Percentiles rank a stretch among this genome's conserved stretches.
phyloP scores from a whole-genome alignment of 2,888 invertebrate genomes.

The Platypus cylindrus region DNA sequence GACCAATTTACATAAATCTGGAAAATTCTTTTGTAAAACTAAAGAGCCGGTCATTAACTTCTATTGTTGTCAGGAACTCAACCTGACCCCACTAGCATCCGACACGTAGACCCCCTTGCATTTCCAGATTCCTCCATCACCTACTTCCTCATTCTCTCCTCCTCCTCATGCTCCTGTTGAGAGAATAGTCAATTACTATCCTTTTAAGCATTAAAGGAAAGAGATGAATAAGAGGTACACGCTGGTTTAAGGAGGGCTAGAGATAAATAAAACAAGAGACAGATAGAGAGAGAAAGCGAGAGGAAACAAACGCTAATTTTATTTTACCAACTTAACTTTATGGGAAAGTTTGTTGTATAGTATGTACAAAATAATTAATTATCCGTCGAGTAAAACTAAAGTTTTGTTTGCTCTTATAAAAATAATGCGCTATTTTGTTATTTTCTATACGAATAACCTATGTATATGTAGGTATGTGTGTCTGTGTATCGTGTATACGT shows the following conservation, averaged over 20 bases:
- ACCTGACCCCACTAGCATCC: constrained; percentile 11
- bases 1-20: constrained; percentile 16
- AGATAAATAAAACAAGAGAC: no score
- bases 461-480: no score
- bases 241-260: no score
- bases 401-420: constrained; percentile 12
- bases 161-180: no score
- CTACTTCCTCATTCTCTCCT: no score
- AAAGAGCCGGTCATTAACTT: constrained; percentile 16
- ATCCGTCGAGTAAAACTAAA: constrained; percentile 15
- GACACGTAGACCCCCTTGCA: constrained; percentile 13
- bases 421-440: constrained; percentile 14
- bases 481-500: no score
- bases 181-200: constrained; percentile 17
- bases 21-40: constrained; percentile 15
- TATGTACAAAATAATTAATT: constrained; percentile 17
- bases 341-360: constrained; percentile 15
- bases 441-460: no score
- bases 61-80: constrained; percentile 15
- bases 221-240: no score
- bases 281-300: no score
- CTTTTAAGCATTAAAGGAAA: no score
- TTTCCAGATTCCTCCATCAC: no score
- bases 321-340: constrained; percentile 16
- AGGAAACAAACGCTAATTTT: constrained; percentile 16